Percentiles rank a stretch among this genome's conserved stretches.
phyloP scores from a whole-genome alignment of 2,797 vertebrate species.

The Malacoraja senta region DNA sequence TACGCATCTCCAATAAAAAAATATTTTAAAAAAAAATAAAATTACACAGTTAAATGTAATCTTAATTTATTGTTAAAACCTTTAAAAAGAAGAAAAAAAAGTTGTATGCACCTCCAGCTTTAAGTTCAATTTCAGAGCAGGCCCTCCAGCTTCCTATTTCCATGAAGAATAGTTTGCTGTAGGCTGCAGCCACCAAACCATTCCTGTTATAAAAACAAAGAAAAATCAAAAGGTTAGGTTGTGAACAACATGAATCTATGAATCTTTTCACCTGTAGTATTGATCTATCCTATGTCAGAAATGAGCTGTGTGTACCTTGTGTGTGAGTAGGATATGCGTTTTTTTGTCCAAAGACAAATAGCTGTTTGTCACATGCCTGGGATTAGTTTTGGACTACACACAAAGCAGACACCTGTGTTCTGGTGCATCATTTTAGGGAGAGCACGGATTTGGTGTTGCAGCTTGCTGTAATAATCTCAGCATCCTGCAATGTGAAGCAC shows the following conservation, averaged over 20 bases:
- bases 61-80: neutral
- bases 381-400: neutral
- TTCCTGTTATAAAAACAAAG: neutral
- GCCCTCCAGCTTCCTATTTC: neutral
- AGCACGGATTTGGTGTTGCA: no score
- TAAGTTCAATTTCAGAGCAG: neutral
- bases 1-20: no score
- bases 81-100: neutral
- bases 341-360: neutral
- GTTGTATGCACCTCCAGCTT: neutral
- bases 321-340: neutral
- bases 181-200: neutral
- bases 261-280: neutral
- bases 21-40: no score
- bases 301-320: neutral
- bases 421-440: no score
- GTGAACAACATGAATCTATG: neutral
- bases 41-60: neutral
- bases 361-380: neutral
- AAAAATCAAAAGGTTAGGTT: neutral
- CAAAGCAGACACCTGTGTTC: no score
- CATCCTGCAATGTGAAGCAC: no score
- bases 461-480: no score
- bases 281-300: neutral
- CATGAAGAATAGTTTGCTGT: neutral